These are phyloP conservation scores for Borostomias antarcticus DNA, from an alignment of 2,797 vertebrate species.

Conservation along the genomic window DNA sequence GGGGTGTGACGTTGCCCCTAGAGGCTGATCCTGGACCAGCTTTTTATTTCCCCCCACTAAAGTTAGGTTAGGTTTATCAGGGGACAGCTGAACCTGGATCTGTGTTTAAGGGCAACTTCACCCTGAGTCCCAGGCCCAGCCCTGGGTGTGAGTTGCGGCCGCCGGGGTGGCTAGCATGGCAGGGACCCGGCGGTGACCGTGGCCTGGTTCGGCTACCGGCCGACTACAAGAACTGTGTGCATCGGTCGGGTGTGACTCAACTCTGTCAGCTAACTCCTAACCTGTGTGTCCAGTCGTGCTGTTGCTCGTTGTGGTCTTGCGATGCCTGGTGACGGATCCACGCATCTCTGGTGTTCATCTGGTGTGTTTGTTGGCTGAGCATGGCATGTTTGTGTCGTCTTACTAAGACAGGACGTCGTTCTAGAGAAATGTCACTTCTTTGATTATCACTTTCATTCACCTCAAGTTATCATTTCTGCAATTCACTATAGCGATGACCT, in stretches of 20 bases:
- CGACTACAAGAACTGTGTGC: too few relatives aligned
- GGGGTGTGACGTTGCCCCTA: slow-evolving; percentile 3
- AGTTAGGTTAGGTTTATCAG: too few relatives aligned
- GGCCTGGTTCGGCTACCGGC: too few relatives aligned
- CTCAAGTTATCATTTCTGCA: neutral
- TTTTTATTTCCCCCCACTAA: too few relatives aligned
- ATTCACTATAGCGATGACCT: slow-evolving; percentile 7
- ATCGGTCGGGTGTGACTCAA: neutral
- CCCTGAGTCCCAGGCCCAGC: neutral
- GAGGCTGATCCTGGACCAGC: too few relatives aligned
- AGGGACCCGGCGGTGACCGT: too few relatives aligned
- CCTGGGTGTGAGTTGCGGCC: neutral
- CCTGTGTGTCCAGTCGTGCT: slow-evolving; percentile 26
- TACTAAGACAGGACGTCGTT: slow-evolving; percentile 1
- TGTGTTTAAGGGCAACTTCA: too few relatives aligned
- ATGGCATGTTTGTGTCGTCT: slow-evolving; percentile 24
- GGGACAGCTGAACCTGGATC: too few relatives aligned
- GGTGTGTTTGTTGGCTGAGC: slow-evolving; percentile 25
- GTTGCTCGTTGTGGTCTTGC: slow-evolving; percentile 17
- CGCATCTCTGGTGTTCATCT: too few relatives aligned
- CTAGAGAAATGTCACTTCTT: slow-evolving; percentile 4
- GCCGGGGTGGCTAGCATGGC: neutral
- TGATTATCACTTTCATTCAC: slow-evolving; percentile 2
- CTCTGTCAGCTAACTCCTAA: slow-evolving; percentile 3
- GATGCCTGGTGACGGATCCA: slow-evolving; percentile 25